Conservation (phyloP, 2,113 vertebrate genomes). For the Oncorhynchus masou region DNA sequence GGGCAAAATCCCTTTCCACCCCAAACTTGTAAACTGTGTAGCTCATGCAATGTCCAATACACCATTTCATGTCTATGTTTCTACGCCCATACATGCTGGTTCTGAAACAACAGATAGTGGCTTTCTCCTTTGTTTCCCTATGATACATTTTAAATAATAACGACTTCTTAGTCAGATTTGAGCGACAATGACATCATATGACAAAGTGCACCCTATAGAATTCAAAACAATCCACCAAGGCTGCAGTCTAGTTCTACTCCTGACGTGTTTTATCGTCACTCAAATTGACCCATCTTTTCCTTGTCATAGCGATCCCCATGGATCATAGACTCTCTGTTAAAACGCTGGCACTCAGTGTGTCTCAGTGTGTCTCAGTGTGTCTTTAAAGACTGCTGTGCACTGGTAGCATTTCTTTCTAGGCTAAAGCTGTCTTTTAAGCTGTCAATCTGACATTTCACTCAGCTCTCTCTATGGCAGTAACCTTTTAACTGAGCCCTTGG, state of each 20-base stretch:
- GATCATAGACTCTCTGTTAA: conserved; percentile 30
- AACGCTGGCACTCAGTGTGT: neutral
- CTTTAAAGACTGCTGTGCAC: conserved; percentile 25
- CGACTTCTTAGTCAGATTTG: neutral
- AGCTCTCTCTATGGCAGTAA: conserved; percentile 27
- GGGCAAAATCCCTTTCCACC: neutral
- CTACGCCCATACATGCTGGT: neutral
- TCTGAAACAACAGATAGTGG: neutral
- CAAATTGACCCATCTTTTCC: conserved; percentile 17
- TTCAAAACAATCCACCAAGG: neutral
- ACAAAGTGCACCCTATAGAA: neutral
- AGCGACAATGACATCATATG: neutral
- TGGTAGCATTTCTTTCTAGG: conserved; percentile 23
- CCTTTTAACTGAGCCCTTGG: conserved; percentile 25
- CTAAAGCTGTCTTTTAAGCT: conserved; percentile 27
- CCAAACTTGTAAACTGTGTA: no score
- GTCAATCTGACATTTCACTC: conserved; percentile 38
- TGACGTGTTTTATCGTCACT: neutral
- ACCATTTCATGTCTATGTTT: neutral
- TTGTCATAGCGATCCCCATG: conserved; percentile 13
- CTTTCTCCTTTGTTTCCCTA: neutral
- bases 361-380: neutral
- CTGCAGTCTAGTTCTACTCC: neutral
- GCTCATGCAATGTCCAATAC: no score
- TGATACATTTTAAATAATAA: neutral